These are phyloP conservation scores for Uropetala carovei DNA, from an alignment of 2,888 invertebrate species.

Conservation along the genomic window DNA sequence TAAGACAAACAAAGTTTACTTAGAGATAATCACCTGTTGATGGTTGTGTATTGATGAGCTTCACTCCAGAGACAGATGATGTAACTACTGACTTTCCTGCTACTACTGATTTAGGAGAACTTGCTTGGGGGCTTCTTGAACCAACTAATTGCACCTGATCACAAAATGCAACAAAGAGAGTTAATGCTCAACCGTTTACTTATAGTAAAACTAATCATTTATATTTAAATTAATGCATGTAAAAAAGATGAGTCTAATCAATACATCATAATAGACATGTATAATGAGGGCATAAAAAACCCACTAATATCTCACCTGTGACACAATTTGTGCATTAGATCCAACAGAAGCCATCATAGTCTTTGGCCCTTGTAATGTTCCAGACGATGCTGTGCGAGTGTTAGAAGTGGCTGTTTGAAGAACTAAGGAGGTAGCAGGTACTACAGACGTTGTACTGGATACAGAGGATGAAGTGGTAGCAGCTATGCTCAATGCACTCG, in stretches of 20 bases:
- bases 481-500: constrained; percentile 48
- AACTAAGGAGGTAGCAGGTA: constrained; percentile 50
- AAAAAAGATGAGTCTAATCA: no score
- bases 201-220: not conserved
- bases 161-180: not conserved
- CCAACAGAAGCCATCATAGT: constrained; percentile 49
- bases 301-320: constrained; percentile 16
- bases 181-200: not conserved
- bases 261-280: no score
- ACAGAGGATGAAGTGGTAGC: constrained; percentile 39
- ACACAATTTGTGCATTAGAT: constrained; percentile 58
- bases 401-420: constrained; percentile 27
- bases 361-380: constrained; percentile 44
- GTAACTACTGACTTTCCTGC: constrained; percentile 66
- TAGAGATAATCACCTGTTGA: constrained; percentile 3
- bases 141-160: constrained; percentile 66
- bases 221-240: no score
- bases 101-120: constrained; percentile 66
- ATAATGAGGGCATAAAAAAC: not conserved
- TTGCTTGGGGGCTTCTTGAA: constrained; percentile 66
- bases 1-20: no score
- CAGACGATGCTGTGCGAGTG: constrained; percentile 45
- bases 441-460: constrained; percentile 36
- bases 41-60: constrained; percentile 59
- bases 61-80: constrained; percentile 65